Conservation (phyloP, 2,797 vertebrate genomes). For the Triplophysa yarkandensis region DNA sequence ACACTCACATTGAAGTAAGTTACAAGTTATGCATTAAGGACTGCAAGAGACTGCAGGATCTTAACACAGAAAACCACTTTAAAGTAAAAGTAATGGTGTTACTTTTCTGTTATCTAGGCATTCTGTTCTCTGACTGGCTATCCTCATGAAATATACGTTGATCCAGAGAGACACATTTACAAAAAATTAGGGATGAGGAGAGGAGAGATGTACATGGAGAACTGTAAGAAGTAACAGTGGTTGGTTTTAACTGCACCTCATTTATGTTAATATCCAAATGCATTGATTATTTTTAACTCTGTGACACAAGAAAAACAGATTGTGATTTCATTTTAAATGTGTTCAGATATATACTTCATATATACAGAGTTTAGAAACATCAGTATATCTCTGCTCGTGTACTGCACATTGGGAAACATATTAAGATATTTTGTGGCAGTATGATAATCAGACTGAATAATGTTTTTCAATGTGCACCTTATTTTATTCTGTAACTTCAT, state of each 20-base stretch:
- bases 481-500: conserved; percentile 12
- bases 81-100: too few species aligned
- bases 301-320: not conserved
- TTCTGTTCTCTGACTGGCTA: conserved; percentile 90
- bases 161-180: conserved; percentile 88
- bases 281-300: not conserved
- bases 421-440: not conserved
- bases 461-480: too few species aligned
- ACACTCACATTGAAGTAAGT: conserved; percentile 87
- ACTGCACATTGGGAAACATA: not conserved
- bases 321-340: not conserved
- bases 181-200: conserved; percentile 87
- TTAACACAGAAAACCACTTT: too few species aligned
- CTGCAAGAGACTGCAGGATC: too few species aligned
- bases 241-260: not conserved
- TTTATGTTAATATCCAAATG: not conserved
- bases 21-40: too few species aligned
- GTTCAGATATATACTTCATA: not conserved
- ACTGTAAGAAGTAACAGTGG: conserved; percentile 71
- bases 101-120: conserved; percentile 66
- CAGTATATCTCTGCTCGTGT: not conserved
- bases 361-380: not conserved
- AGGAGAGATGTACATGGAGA: conserved; percentile 79
- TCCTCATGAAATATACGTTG: conserved; percentile 91
- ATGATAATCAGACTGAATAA: not conserved